Evolutionary conservation across 2,113 vertebrate species (phyloP).

Genomic region (Platycercus adscitus): DNA sequence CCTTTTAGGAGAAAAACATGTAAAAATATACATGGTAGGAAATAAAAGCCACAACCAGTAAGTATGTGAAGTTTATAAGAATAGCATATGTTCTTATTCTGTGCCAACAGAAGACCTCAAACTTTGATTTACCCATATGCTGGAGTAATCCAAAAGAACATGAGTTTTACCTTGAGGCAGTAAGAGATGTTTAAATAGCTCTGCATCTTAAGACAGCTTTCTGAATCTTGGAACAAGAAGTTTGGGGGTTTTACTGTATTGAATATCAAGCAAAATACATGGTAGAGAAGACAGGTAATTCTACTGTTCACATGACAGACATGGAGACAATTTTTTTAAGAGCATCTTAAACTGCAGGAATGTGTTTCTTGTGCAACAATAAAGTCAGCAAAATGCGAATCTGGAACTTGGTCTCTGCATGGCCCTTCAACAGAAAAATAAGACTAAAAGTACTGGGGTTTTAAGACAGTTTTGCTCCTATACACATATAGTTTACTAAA

Average conservation of each 20-base stretch:
- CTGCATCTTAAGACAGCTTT: slow-evolving; percentile 44
- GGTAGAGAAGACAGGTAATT: neutral
- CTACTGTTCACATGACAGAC: neutral
- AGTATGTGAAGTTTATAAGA: slow-evolving; percentile 51
- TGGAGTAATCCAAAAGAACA: slow-evolving; percentile 39
- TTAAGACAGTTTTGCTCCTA: neutral
- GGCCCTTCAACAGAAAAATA: neutral
- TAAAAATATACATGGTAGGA: neutral
- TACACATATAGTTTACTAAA: neutral
- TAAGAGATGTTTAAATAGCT: slow-evolving; percentile 45
- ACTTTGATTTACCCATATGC: slow-evolving; percentile 65
- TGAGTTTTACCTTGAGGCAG: slow-evolving; percentile 59
- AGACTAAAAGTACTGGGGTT: neutral
- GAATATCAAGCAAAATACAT: neutral
- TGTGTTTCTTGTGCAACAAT: neutral
- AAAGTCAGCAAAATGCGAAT: neutral
- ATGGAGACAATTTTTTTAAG: neutral
- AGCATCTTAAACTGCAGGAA: neutral
- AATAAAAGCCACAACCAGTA: slow-evolving; percentile 35
- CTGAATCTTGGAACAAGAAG: slow-evolving; percentile 12
- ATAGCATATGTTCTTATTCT: slow-evolving; percentile 60
- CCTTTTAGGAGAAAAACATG: neutral
- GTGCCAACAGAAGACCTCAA: slow-evolving; percentile 64
- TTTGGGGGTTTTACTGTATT: neutral
- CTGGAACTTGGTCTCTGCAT: neutral